Evolutionary conservation across 2,797 vertebrate species (phyloP).

Genomic region (Sphaeramia orbicularis): DNA sequence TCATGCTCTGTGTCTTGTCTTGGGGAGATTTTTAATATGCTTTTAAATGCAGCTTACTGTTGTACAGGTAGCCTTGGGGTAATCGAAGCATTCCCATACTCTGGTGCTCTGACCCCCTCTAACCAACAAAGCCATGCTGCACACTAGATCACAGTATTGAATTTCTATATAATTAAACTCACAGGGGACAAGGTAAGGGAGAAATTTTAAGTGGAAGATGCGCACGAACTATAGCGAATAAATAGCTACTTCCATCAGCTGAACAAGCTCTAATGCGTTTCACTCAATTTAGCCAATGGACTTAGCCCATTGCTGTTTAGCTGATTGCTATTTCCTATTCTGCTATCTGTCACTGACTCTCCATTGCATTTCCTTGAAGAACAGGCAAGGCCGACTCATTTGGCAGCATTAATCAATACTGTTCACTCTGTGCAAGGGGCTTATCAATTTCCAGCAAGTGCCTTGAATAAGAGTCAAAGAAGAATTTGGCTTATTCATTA

Average conservation of each 20-base stretch:
- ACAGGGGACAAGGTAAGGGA: constrained; percentile 65
- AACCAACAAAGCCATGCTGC: constrained; percentile 50
- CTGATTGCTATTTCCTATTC: constrained; percentile 76
- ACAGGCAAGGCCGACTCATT: constrained; percentile 72
- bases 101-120: constrained; percentile 35
- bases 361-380: constrained; percentile 78
- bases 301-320: constrained; percentile 73
- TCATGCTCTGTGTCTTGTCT: constrained; percentile 26
- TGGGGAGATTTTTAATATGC: constrained; percentile 4
- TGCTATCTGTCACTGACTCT: constrained; percentile 73
- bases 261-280: constrained; percentile 79
- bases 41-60: constrained; percentile 28
- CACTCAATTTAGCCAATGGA: constrained; percentile 80
- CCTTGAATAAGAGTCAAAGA: constrained; percentile 61
- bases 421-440: constrained; percentile 59
- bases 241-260: constrained; percentile 70
- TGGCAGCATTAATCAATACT: constrained; percentile 77
- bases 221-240: constrained; percentile 69
- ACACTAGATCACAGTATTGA: constrained; percentile 76
- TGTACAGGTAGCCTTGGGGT: constrained; percentile 49
- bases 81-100: constrained; percentile 57
- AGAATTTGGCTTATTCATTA: constrained; percentile 66
- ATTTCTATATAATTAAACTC: constrained; percentile 80
- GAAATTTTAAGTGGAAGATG: constrained; percentile 75
- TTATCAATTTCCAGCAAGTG: constrained; percentile 70